phyloP scores from a whole-genome alignment of 2,113 vertebrate species.

The Empidonax traillii region DNA sequence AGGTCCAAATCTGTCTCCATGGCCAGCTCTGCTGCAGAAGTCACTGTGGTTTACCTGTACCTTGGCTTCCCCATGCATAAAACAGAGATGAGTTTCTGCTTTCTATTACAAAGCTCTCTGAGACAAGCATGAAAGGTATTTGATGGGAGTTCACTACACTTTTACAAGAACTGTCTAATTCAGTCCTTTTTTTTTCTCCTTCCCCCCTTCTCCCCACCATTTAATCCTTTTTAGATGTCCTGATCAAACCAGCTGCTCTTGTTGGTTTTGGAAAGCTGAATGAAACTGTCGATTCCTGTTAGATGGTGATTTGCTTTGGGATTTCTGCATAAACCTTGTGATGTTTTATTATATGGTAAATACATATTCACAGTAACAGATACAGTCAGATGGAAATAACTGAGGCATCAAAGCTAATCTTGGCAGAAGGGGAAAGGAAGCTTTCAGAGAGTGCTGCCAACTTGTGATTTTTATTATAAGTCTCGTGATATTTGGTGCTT shows the following conservation, averaged over 20 bases:
- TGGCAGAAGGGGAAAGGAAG: neutral
- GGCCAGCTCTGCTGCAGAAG: neutral
- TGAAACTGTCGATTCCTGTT: neutral
- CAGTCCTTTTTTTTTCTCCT: neutral
- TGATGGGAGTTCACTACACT: neutral
- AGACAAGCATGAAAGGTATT: neutral
- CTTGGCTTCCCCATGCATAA: neutral
- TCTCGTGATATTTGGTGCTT: neutral
- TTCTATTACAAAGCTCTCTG: neutral
- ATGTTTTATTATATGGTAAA: neutral
- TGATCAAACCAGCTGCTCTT: neutral
- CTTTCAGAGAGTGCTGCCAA: neutral
- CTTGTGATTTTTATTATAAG: neutral
- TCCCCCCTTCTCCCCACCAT: fast-evolving
- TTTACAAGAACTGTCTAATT: neutral
- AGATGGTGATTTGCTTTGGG: neutral
- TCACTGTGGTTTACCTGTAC: neutral
- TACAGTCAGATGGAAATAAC: neutral
- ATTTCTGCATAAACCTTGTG: conserved; percentile 1
- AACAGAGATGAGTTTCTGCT: neutral
- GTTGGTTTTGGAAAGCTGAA: neutral
- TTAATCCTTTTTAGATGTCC: neutral
- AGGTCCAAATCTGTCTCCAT: neutral
- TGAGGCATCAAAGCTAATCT: conserved; percentile 15
- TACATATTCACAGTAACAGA: neutral